A percentile compares a stretch with the other conserved stretches of the same genome.
phyloP scores from a whole-genome alignment of 1,140 invertebrate genomes.

The Hyles vespertilio region DNA sequence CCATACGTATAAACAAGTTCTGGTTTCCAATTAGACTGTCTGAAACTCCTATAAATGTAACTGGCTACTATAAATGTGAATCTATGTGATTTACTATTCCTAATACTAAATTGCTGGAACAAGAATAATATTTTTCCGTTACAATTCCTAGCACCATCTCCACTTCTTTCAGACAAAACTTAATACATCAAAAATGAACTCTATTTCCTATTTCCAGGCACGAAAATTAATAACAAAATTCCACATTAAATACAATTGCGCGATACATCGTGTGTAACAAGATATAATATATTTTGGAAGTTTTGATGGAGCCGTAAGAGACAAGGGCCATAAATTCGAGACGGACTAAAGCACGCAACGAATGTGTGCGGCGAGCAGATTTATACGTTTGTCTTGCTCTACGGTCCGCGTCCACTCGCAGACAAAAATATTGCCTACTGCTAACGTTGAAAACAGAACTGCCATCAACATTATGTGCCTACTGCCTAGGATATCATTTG shows the following conservation, averaged over 20 bases:
- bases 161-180: too few relatives aligned
- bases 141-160: too few relatives aligned
- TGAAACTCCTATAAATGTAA: too few relatives aligned
- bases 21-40: too few relatives aligned
- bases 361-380: conserved; percentile 37
- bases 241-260: background rate
- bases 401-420: conserved; percentile 23
- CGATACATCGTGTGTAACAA: background rate
- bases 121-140: too few relatives aligned
- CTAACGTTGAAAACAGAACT: conserved; percentile 2
- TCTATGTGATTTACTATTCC: too few relatives aligned
- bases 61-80: too few relatives aligned
- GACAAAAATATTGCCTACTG: conserved; percentile 29
- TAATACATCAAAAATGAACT: too few relatives aligned
- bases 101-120: too few relatives aligned
- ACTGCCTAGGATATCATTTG: conserved; percentile 12
- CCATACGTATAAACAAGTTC: too few relatives aligned
- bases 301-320: conserved; percentile 34
- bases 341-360: conserved; percentile 32
- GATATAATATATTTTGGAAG: conserved; percentile 20
- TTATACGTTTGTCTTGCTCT: conserved; percentile 35
- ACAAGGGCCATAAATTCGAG: conserved; percentile 33
- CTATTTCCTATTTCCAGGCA: too few relatives aligned
- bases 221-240: too few relatives aligned
- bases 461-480: background rate